A percentile compares a stretch with the other conserved stretches of the same genome.
phyloP scores from a whole-genome alignment of 2,888 invertebrate genomes.

The Siphonodentalium dalli region DNA sequence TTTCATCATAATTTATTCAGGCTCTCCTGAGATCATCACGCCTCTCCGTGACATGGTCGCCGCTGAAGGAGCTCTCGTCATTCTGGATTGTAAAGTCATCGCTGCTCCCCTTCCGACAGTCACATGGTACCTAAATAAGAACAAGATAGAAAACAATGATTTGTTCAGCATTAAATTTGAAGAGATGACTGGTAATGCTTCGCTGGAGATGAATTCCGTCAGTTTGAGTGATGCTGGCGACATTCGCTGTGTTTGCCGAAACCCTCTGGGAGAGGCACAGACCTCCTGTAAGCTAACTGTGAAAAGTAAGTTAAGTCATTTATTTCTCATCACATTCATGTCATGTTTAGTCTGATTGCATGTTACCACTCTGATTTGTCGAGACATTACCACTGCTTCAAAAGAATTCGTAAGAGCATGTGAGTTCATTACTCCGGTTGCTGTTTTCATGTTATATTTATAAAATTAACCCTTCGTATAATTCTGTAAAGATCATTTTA shows the following conservation, averaged over 20 bases:
- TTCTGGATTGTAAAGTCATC: conserved; percentile 33
- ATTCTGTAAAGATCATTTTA: too few species aligned
- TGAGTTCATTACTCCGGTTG: too few species aligned
- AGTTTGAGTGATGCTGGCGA: conserved; percentile 36
- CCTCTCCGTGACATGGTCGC: conserved; percentile 36
- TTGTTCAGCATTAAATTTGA: conserved; percentile 33
- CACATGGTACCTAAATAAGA: conserved; percentile 44
- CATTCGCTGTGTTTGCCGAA: conserved; percentile 42
- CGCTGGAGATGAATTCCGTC: conserved; percentile 34
- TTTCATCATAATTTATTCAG: conserved; percentile 22
- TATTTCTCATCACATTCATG: neutral
- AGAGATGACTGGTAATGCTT: conserved; percentile 32
- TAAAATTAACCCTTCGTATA: too few species aligned
- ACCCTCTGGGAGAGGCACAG: conserved; percentile 39
- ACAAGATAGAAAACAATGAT: conserved; percentile 21
- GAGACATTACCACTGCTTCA: too few species aligned
- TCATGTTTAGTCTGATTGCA: neutral
- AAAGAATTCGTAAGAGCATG: too few species aligned
- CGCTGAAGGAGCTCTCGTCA: conserved; percentile 31
- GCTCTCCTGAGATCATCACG: conserved; percentile 39
- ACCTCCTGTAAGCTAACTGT: conserved; percentile 38
- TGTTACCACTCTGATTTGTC: too few species aligned
- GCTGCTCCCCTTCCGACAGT: conserved; percentile 35
- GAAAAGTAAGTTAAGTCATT: conserved; percentile 40
- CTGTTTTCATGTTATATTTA: too few species aligned